These are phyloP conservation scores for Hucho hucho DNA, from an alignment of 2,113 vertebrate genomes.

Conservation along the genomic window DNA sequence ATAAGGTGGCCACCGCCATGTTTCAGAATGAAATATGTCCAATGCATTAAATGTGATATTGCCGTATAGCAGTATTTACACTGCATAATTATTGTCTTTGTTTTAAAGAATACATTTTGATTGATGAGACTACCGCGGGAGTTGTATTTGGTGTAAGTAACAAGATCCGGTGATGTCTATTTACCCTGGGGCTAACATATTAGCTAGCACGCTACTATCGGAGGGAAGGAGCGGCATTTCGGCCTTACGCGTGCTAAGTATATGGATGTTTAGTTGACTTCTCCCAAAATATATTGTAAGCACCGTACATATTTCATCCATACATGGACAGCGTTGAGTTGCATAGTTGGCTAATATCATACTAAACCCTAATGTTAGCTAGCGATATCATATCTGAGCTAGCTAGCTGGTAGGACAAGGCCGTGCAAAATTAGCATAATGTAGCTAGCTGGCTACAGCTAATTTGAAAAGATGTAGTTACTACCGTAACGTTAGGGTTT, in stretches of 20 bases:
- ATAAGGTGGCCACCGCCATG: constrained; percentile 67
- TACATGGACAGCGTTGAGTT: background rate
- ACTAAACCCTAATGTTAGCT: background rate
- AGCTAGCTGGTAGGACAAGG: background rate
- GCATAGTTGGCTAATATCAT: background rate
- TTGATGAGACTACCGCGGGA: constrained; percentile 41
- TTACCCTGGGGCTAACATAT: constrained; percentile 45
- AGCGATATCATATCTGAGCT: background rate
- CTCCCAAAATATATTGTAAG: background rate
- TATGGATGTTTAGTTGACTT: background rate
- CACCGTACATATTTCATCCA: background rate
- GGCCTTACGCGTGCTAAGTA: background rate
- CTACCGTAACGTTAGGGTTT: too few species aligned
- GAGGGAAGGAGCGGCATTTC: background rate
- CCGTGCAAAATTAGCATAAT: background rate
- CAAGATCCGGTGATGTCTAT: constrained; percentile 27
- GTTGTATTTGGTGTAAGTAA: constrained; percentile 60
- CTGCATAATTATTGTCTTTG: constrained; percentile 50
- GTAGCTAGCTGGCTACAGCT: background rate
- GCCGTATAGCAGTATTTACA: constrained; percentile 54
- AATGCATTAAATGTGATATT: constrained; percentile 54
- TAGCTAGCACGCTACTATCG: constrained; percentile 45
- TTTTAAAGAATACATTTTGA: constrained; percentile 44
- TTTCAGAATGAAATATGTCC: constrained; percentile 71
- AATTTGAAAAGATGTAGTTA: background rate